Percentiles rank a stretch among this genome's conserved stretches.
Evolutionary conservation across 2,113 vertebrate genomes (phyloP).

Genomic region (Ceyx cyanopectus): DNA sequence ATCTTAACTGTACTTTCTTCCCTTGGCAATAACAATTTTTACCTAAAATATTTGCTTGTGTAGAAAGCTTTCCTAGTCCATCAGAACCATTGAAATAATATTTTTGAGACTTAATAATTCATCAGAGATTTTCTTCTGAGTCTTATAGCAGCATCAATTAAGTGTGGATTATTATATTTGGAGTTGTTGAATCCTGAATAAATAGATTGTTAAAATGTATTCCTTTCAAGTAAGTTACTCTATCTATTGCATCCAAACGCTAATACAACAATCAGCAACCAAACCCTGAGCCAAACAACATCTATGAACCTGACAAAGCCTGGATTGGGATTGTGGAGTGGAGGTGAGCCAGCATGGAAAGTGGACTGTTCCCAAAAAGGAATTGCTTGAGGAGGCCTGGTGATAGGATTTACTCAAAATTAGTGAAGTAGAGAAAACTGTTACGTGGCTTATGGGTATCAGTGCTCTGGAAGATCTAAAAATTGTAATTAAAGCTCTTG

Average conservation of each 20-base stretch:
- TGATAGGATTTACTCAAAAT: not conserved
- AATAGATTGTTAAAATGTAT: not conserved
- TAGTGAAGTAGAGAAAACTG: not conserved
- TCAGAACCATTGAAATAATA: not conserved
- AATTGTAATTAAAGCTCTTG: not conserved
- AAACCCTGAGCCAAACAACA: not conserved
- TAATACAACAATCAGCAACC: not conserved
- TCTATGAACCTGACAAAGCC: not conserved
- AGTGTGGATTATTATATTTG: not conserved
- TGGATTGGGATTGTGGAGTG: not conserved
- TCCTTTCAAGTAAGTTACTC: not conserved
- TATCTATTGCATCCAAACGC: not conserved
- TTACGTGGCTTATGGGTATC: not conserved
- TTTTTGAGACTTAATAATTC: not conserved
- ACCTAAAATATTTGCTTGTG: not conserved
- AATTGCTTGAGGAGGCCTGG: not conserved
- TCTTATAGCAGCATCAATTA: not conserved
- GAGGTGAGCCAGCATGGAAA: not conserved
- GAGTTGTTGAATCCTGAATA: not conserved
- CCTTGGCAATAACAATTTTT: not conserved
- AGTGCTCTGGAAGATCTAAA: not conserved
- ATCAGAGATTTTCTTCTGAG: not conserved
- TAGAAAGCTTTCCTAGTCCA: not conserved
- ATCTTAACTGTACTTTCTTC: not conserved
- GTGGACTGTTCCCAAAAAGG: not conserved